Conservation (phyloP, 2,797 vertebrate species). For the Agapornis canus region DNA sequence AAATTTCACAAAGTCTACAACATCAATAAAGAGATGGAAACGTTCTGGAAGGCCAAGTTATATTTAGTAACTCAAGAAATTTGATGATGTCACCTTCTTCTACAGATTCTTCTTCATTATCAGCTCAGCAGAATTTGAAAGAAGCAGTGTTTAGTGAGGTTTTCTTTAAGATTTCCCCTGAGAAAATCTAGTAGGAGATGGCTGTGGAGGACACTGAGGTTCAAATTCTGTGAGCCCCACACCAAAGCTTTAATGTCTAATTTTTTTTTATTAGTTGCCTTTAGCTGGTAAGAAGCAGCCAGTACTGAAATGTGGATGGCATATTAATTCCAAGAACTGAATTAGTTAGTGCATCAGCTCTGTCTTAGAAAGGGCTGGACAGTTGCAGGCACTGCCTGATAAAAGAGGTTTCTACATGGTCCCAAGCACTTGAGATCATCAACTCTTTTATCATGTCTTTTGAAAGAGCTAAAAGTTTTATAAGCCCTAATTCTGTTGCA, state of each 20-base stretch:
- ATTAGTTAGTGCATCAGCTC: fast-evolving
- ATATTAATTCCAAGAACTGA: not conserved
- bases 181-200: not conserved
- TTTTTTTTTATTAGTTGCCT: not conserved
- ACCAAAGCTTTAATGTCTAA: not conserved
- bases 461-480: not conserved
- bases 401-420: not conserved
- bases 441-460: not conserved
- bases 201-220: not conserved
- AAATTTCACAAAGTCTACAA: not conserved
- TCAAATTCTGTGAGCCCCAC: not conserved
- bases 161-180: not conserved
- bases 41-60: slow-evolving; percentile 4
- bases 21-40: not conserved
- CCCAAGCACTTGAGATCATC: not conserved
- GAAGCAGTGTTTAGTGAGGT: not conserved
- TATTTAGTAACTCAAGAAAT: not conserved
- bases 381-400: not conserved
- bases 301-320: not conserved
- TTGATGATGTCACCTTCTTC: not conserved
- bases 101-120: not conserved
- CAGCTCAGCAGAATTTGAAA: not conserved
- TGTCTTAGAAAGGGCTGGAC: not conserved
- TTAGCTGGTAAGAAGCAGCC: not conserved
- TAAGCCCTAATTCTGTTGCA: not conserved